phyloP scores from a whole-genome alignment of 2,888 invertebrate genomes.

The Cryptocheilus praepositus region DNA sequence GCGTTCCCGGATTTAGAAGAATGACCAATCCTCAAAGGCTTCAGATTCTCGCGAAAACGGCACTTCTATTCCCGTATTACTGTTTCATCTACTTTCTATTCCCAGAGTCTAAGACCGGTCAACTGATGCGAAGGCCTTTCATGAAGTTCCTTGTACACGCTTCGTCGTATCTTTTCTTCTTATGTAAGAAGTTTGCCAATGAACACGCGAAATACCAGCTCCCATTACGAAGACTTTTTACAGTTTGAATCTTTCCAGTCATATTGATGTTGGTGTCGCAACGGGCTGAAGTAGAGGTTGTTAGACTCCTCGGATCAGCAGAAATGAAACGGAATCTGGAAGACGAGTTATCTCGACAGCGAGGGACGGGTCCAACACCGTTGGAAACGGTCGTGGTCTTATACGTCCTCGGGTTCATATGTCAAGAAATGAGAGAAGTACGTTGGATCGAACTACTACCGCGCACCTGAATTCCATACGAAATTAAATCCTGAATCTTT shows the following conservation, averaged over 20 bases:
- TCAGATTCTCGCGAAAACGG: slow-evolving; percentile 84
- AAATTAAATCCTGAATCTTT: not conserved
- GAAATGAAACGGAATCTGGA: slow-evolving; percentile 80
- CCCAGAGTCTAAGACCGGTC: slow-evolving; percentile 87
- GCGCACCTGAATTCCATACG: not conserved
- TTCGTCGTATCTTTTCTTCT: slow-evolving; percentile 94
- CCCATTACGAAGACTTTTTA: not conserved
- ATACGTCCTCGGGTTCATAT: slow-evolving; percentile 92
- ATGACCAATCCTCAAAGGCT: slow-evolving; percentile 85
- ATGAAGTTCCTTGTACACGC: slow-evolving; percentile 98
- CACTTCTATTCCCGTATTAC: slow-evolving; percentile 90
- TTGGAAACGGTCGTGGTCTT: slow-evolving; percentile 89
- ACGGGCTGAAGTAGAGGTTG: slow-evolving; percentile 86
- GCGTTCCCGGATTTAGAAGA: slow-evolving; percentile 93
- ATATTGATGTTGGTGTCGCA: slow-evolving; percentile 94
- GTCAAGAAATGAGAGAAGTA: slow-evolving; percentile 91
- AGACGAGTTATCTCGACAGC: slow-evolving; percentile 82
- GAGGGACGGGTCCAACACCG: slow-evolving; percentile 90
- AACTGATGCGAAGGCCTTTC: slow-evolving; percentile 93
- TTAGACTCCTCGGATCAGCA: slow-evolving; percentile 84
- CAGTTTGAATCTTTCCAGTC: slow-evolving; percentile 77
- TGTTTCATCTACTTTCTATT: slow-evolving; percentile 90
- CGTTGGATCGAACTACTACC: not conserved
- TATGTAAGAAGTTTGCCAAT: slow-evolving; percentile 80
- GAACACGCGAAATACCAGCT: not conserved